A percentile compares a stretch with the other conserved stretches of the same genome.
phyloP scores from a whole-genome alignment of 2,113 vertebrate genomes.

The Chlorocebus sabaeus region DNA sequence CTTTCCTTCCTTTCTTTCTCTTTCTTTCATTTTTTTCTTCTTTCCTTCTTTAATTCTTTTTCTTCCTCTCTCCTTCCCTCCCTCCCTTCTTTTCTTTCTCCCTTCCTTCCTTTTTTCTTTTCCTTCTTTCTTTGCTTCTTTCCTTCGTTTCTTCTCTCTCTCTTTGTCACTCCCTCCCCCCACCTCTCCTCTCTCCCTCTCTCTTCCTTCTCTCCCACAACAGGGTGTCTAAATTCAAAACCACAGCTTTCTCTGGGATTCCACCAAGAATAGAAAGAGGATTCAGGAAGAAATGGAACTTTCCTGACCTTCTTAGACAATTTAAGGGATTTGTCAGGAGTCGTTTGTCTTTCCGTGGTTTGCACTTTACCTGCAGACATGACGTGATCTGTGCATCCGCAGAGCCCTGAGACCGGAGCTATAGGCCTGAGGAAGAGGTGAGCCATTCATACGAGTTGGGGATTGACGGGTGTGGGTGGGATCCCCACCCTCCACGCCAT shows the following conservation, averaged over 20 bases:
- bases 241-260: background rate
- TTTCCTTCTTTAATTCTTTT: background rate
- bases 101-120: too few relatives aligned
- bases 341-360: background rate
- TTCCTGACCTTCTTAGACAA: background rate
- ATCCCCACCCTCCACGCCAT: rapidly evolving
- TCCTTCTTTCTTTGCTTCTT: background rate
- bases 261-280: background rate
- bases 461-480: background rate
- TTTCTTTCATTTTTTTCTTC: too few relatives aligned
- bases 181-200: background rate
- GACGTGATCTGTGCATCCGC: rapidly evolving
- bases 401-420: rapidly evolving
- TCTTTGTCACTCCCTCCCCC: background rate
- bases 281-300: background rate
- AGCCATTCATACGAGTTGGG: too few relatives aligned
- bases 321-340: background rate
- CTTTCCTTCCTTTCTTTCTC: background rate
- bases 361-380: background rate
- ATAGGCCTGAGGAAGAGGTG: background rate
- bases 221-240: background rate
- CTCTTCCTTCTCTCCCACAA: background rate
- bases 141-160: background rate
- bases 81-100: too few relatives aligned
- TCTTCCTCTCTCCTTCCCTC: background rate